A percentile compares a stretch with the other conserved stretches of the same genome.
phyloP scores from a whole-genome alignment of 1,140 invertebrate genomes.

The Liolophura sinensis region DNA sequence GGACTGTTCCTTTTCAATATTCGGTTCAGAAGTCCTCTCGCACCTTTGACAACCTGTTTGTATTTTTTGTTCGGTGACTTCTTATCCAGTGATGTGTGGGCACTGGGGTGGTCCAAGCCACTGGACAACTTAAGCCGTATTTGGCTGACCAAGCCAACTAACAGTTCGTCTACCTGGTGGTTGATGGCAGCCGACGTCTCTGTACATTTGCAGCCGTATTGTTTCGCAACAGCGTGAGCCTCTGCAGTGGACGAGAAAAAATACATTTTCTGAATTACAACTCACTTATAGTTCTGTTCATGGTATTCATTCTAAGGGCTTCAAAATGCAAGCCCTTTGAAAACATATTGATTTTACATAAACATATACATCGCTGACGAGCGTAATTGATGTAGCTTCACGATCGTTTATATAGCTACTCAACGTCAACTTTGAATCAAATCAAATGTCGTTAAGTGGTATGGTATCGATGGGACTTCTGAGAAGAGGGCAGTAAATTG shows the following conservation, averaged over 20 bases:
- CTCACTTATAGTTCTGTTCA: not conserved
- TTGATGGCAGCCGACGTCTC: slow-evolving; percentile 79
- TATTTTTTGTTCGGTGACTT: slow-evolving; percentile 6
- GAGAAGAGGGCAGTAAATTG: too few relatives aligned
- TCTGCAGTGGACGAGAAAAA: slow-evolving; percentile 28
- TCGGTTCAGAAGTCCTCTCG: slow-evolving; percentile 26
- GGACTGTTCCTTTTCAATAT: slow-evolving; percentile 28
- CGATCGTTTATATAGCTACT: not conserved
- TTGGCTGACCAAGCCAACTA: slow-evolving; percentile 72
- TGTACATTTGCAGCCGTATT: slow-evolving; percentile 77
- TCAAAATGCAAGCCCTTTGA: not conserved
- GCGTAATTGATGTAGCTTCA: not conserved
- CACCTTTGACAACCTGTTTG: slow-evolving; percentile 12
- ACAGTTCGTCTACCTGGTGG: slow-evolving; percentile 79
- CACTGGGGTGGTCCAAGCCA: slow-evolving; percentile 16
- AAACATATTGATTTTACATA: not conserved
- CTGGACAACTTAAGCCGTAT: slow-evolving; percentile 32
- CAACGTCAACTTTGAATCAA: not conserved
- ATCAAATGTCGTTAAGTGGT: too few relatives aligned
- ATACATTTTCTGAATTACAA: not conserved
- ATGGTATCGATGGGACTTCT: too few relatives aligned
- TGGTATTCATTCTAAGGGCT: not conserved
- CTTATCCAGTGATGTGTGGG: slow-evolving; percentile 14
- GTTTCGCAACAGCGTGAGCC: slow-evolving; percentile 64
- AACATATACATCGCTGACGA: not conserved